phyloP scores from a whole-genome alignment of 2,113 vertebrate species.

The Lagopus muta region DNA sequence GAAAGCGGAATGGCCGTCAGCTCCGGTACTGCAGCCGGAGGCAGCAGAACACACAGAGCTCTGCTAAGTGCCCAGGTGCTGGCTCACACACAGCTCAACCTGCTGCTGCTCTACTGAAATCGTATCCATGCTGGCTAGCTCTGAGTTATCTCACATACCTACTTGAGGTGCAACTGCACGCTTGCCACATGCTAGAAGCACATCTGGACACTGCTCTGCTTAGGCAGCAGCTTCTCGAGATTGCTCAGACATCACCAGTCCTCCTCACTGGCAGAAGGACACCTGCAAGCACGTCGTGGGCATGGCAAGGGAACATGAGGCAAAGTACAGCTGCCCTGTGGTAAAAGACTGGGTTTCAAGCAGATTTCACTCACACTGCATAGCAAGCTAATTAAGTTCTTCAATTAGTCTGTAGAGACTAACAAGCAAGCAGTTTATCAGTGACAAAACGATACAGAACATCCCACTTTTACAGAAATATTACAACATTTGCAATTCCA shows the following conservation, averaged over 20 bases:
- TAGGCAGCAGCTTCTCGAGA: rapidly evolving
- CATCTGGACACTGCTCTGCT: not conserved
- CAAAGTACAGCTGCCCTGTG: not conserved
- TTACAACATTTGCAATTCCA: not conserved
- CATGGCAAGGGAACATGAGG: not conserved
- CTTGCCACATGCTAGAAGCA: not conserved
- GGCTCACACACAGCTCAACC: not conserved
- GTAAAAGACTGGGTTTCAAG: not conserved
- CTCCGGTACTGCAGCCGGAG: not conserved
- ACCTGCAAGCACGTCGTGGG: not conserved
- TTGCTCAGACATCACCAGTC: not conserved
- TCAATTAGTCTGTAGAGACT: not conserved
- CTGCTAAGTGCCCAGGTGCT: not conserved
- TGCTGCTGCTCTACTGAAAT: not conserved
- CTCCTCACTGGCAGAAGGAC: not conserved
- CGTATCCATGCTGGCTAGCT: not conserved
- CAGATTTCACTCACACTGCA: not conserved
- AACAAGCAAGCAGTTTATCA: not conserved
- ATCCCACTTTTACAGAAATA: not conserved
- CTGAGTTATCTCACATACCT: not conserved
- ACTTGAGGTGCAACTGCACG: not conserved
- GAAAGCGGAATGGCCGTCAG: not conserved
- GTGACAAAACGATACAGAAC: not conserved
- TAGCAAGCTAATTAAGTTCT: not conserved
- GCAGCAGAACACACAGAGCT: not conserved